phyloP scores from a whole-genome alignment of 2,113 vertebrate species.

The Zosterops hypoxanthus region DNA sequence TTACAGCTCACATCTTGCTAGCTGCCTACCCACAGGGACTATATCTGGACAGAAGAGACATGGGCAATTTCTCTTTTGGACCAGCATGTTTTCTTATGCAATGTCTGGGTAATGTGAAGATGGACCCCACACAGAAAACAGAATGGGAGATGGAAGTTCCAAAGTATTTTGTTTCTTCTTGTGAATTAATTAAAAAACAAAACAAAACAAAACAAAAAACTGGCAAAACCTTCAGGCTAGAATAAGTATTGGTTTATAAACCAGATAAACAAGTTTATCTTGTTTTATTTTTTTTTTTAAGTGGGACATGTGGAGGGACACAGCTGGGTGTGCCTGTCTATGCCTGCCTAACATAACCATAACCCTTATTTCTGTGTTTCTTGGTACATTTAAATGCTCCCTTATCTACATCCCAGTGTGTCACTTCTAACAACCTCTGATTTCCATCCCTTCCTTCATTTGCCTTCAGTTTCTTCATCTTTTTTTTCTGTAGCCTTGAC shows the following conservation, averaged over 20 bases:
- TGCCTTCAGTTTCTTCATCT: background rate
- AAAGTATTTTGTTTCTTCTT: background rate
- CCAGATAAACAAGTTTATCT: background rate
- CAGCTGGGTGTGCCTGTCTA: background rate
- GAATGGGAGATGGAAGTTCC: background rate
- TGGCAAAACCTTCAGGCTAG: background rate
- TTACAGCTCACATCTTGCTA: background rate
- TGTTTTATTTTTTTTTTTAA: background rate
- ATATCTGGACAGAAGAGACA: background rate
- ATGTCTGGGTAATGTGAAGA: rapidly evolving
- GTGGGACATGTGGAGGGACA: rapidly evolving
- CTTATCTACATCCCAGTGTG: background rate
- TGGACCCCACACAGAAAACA: background rate
- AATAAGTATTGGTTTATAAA: background rate
- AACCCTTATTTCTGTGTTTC: background rate
- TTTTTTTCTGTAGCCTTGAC: background rate
- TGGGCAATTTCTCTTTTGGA: background rate
- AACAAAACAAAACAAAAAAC: background rate
- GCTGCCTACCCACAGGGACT: rapidly evolving
- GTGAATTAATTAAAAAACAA: background rate
- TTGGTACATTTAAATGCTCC: background rate
- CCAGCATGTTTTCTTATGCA: background rate
- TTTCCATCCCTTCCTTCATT: background rate
- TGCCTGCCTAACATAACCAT: background rate
- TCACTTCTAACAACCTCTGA: background rate